A percentile compares a stretch with the other conserved stretches of the same genome.
phyloP scores from a whole-genome alignment of 1,140 invertebrate genomes.

The Yoshiicerus persimilis region DNA sequence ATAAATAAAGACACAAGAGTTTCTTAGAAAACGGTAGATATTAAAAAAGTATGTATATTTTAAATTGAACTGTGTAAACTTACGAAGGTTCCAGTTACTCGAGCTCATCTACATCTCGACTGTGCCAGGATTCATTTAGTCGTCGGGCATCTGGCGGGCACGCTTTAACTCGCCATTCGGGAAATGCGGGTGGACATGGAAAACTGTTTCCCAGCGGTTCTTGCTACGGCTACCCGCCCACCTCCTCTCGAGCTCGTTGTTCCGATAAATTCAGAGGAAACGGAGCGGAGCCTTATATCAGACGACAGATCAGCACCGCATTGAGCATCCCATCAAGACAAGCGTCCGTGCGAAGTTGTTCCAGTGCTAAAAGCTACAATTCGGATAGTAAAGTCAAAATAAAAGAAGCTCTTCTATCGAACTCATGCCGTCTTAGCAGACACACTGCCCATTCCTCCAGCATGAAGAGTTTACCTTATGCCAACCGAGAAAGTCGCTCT shows the following conservation, averaged over 20 bases:
- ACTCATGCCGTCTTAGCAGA: background rate
- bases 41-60: too few relatives aligned
- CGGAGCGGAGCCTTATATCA: background rate
- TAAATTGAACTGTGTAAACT: too few relatives aligned
- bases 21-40: too few relatives aligned
- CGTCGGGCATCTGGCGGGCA: slow-evolving; percentile 3
- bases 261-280: background rate
- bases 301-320: slow-evolving; percentile 25
- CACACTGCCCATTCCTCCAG: background rate
- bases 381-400: background rate
- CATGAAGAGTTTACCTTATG: background rate
- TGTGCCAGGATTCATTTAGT: background rate
- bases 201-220: background rate
- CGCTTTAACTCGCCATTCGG: background rate
- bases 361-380: background rate
- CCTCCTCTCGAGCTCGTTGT: background rate
- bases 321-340: slow-evolving; percentile 41
- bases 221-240: background rate
- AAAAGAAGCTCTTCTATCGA: background rate
- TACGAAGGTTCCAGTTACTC: background rate
- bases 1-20: background rate
- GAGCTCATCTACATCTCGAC: background rate
- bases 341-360: slow-evolving; percentile 33
- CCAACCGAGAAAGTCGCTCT: slow-evolving; percentile 17
- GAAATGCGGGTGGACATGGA: background rate